These are phyloP conservation scores for Sesamia nonagrioides DNA, from an alignment of 1,140 invertebrate genomes.

Conservation along the genomic window DNA sequence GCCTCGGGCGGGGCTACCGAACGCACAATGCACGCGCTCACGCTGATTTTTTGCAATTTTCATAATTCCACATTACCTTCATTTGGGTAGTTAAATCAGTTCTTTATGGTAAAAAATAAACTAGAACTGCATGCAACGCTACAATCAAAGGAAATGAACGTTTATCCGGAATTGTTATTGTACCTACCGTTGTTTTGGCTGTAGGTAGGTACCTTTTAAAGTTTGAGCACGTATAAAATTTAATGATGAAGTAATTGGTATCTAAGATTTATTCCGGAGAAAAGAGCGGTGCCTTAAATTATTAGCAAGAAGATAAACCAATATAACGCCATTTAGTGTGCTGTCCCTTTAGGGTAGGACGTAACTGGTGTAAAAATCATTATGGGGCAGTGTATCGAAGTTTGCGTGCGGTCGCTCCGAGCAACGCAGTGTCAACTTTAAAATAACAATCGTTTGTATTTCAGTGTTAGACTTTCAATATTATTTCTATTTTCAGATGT, in stretches of 20 bases:
- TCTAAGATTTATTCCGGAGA: not conserved
- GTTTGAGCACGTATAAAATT: slow-evolving; percentile 3
- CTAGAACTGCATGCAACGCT: slow-evolving; percentile 53
- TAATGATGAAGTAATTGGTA: slow-evolving; percentile 27
- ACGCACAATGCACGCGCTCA: slow-evolving; percentile 60
- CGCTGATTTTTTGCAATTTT: slow-evolving; percentile 49
- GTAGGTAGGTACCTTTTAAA: not conserved
- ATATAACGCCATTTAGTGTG: slow-evolving; percentile 13
- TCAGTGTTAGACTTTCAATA: too few species aligned
- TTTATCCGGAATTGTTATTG: slow-evolving; percentile 49
- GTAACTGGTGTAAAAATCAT: slow-evolving; percentile 24
- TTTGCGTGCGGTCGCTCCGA: slow-evolving; percentile 54
- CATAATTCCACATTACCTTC: slow-evolving; percentile 52
- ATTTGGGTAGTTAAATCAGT: slow-evolving; percentile 50
- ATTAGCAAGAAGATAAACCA: slow-evolving; percentile 7
- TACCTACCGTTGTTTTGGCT: slow-evolving; percentile 30
- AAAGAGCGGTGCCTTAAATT: slow-evolving; percentile 4
- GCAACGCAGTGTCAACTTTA: slow-evolving; percentile 53
- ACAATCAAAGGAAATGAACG: slow-evolving; percentile 58
- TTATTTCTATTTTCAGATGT: too few species aligned
- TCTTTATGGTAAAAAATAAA: slow-evolving; percentile 48
- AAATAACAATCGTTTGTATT: slow-evolving; percentile 31
- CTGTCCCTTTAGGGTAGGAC: slow-evolving; percentile 48
- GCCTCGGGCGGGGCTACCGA: slow-evolving; percentile 78
- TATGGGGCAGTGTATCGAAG: slow-evolving; percentile 41